A percentile compares a stretch with the other conserved stretches of the same genome.
Evolutionary conservation across 2,888 invertebrate genomes (phyloP).

Genomic region (Apamea anceps): DNA sequence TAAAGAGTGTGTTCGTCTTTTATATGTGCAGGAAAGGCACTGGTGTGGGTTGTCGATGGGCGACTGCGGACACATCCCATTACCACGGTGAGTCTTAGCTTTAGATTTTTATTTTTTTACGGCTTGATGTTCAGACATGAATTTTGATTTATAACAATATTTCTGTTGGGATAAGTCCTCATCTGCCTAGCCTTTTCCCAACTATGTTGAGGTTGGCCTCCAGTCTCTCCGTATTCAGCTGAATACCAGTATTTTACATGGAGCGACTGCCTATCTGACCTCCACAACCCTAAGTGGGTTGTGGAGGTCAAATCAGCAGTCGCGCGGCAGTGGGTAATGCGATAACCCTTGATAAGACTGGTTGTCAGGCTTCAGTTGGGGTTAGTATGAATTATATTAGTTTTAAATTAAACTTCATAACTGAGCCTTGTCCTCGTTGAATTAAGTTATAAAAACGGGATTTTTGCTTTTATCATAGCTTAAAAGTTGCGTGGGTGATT

Average conservation of each 20-base stretch:
- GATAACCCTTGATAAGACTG: too few species aligned
- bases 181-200: too few species aligned
- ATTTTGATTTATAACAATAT: constrained; percentile 6
- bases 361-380: neutral
- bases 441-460: neutral
- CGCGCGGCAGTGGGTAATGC: too few species aligned
- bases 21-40: constrained; percentile 89
- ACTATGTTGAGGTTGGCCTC: too few species aligned
- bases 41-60: constrained; percentile 69
- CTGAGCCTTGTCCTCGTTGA: neutral
- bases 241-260: too few species aligned
- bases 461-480: neutral
- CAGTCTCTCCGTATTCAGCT: too few species aligned
- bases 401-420: constrained; percentile 14
- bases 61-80: constrained; percentile 64
- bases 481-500: too few species aligned
- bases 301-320: too few species aligned
- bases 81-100: constrained; percentile 74
- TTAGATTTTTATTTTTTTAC: constrained; percentile 47
- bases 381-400: neutral
- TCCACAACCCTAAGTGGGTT: too few species aligned
- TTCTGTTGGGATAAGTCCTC: neutral
- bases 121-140: neutral
- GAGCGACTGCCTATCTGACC: too few species aligned
- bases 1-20: constrained; percentile 90